Evolutionary conservation across 1,140 invertebrate genomes (phyloP).

Genomic region (Cylas formicarius): DNA sequence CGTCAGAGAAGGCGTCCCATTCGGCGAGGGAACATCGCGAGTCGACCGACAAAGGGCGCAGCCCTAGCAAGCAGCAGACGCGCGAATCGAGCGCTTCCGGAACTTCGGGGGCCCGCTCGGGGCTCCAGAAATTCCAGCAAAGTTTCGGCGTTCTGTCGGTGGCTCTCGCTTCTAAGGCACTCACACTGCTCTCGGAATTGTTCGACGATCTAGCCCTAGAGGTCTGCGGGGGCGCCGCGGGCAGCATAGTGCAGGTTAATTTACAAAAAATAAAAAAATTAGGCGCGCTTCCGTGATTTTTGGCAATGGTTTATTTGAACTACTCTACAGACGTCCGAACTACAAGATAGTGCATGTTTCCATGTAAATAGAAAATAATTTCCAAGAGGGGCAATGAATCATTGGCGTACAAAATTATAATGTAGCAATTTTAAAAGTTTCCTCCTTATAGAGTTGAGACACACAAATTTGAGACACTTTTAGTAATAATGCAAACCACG

Average conservation of each 20-base stretch:
- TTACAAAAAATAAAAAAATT: too few relatives aligned
- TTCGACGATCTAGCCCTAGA: slow-evolving; percentile 62
- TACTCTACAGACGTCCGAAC: too few relatives aligned
- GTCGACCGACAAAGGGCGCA: slow-evolving; percentile 51
- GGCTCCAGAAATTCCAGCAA: slow-evolving; percentile 52
- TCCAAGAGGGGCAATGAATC: too few relatives aligned
- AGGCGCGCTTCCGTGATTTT: too few relatives aligned
- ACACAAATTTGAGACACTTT: too few relatives aligned
- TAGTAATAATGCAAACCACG: too few relatives aligned
- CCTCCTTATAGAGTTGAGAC: too few relatives aligned
- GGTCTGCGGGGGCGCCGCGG: slow-evolving; percentile 32
- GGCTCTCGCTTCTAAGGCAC: slow-evolving; percentile 66
- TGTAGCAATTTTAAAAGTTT: too few relatives aligned
- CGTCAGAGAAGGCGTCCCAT: slow-evolving; percentile 15
- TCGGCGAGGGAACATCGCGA: slow-evolving; percentile 40
- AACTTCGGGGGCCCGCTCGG: slow-evolving; percentile 26
- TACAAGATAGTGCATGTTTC: too few relatives aligned
- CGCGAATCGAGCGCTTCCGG: slow-evolving; percentile 44
- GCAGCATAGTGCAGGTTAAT: slow-evolving; percentile 27
- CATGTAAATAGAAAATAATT: too few relatives aligned
- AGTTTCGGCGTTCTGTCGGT: slow-evolving; percentile 77
- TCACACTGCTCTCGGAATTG: slow-evolving; percentile 58
- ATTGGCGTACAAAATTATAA: too few relatives aligned
- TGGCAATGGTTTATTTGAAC: too few relatives aligned
- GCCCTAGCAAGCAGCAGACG: slow-evolving; percentile 52